Percentiles rank a stretch among this genome's conserved stretches.
Evolutionary conservation across 2,113 vertebrate genomes (phyloP).

Genomic region (Corynorhinus townsendii): DNA sequence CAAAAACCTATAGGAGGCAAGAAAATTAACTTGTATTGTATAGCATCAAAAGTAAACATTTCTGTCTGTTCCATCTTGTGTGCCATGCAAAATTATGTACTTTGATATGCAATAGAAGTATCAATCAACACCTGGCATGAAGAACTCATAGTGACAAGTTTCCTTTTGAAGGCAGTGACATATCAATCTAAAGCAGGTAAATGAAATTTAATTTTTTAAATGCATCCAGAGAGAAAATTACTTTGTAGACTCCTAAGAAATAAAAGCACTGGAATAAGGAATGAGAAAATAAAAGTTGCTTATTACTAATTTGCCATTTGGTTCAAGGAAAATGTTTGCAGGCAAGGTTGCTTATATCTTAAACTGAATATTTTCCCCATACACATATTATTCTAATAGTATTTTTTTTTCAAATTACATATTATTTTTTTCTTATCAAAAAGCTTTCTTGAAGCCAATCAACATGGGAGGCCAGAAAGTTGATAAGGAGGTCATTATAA

Average conservation of each 20-base stretch:
- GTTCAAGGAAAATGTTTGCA: slow-evolving; percentile 33
- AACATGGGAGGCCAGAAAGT: not conserved
- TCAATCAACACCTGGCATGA: not conserved
- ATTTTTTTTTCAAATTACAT: not conserved
- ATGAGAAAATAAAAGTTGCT: slow-evolving; percentile 38
- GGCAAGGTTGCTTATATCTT: slow-evolving; percentile 12
- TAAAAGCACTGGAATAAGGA: not conserved
- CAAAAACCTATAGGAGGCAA: not conserved
- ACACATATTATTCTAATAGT: slow-evolving; percentile 17
- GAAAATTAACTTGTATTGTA: not conserved
- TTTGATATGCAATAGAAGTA: not conserved
- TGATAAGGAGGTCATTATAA: slow-evolving; percentile 64
- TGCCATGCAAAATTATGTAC: not conserved
- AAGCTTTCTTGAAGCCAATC: slow-evolving; percentile 29
- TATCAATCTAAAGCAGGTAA: not conserved
- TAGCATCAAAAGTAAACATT: not conserved
- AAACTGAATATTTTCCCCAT: slow-evolving; percentile 36
- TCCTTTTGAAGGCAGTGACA: not conserved
- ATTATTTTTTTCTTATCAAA: slow-evolving; percentile 47
- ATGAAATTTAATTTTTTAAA: not conserved
- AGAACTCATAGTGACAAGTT: not conserved
- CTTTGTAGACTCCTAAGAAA: not conserved
- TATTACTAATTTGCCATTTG: slow-evolving; percentile 36
- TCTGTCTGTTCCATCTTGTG: not conserved
- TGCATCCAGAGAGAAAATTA: not conserved